Evolutionary conservation across 2,113 vertebrate species (phyloP), one percentile per base, ranked within the genome.

Genomic region (Chloropsis cyanopogon): DNA sequence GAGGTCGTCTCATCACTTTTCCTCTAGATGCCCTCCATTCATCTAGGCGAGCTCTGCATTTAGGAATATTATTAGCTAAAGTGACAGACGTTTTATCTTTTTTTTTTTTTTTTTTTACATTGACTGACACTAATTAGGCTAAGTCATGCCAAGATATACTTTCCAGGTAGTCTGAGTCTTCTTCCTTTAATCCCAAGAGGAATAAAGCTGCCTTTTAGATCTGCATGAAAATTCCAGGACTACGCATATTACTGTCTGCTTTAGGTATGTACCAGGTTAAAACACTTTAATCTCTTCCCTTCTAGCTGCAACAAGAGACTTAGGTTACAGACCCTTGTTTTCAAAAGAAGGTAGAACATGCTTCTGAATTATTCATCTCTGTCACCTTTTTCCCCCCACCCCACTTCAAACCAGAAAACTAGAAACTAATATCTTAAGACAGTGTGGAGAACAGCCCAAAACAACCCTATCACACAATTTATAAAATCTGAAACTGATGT

Each of bases 1-100:
- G 96, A 14, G 98, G 98, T 56, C 98, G 98, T 92, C 98, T 99
- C 21, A 98, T 95, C 15, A 95, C 92, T 94, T 97, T 99, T 5
- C 98, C 98, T 95, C 98, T 99, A n/a, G 96, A 97, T 41, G 98
- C 92, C 65, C 96, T 97, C 99, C 99, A 99, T 54, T 98, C 97
- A 15, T 96, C 97, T 76, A 99, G 96, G 77, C 97, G 98, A 87
- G 97, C 96, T 97, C 99, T 99, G 69, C 6, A 79, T 80, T 41
- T 33, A 87, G 88, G 37, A 96, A 53, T n/a, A 82, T 53, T 39
- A 69, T 87, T 56, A 93, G 39, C 24, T 68, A 14, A 81, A 90
- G 44, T 56, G 41, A 90, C 29, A 77, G 49, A 57, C 31, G 3
- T 24, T 75, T 82, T 66, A 13, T 39, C 1, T 0, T 29, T 49